These are phyloP conservation scores for Cyaniris semiargus DNA, from an alignment of 2,888 invertebrate species.

Conservation along the genomic window DNA sequence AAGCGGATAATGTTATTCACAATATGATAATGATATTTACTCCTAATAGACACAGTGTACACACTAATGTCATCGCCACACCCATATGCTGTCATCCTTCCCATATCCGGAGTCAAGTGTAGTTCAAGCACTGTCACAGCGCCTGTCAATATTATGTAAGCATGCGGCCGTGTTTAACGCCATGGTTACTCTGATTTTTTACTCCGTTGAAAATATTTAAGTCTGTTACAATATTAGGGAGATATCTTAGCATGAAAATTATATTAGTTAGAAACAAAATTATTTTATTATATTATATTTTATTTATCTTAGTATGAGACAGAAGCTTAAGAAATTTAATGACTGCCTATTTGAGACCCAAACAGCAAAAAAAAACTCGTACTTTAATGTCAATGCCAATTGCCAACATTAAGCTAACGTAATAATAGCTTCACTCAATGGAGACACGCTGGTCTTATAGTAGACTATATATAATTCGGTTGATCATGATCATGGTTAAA, in stretches of 20 bases:
- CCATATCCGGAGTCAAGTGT: constrained; percentile 14
- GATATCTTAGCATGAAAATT: neutral
- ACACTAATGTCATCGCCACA: constrained; percentile 17
- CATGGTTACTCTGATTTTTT: neutral
- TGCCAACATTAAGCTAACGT: too few relatives aligned
- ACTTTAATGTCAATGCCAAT: too few relatives aligned
- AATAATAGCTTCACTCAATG: neutral
- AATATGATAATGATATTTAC: neutral
- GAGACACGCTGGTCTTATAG: neutral
- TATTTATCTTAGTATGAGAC: too few relatives aligned
- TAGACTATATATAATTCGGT: neutral
- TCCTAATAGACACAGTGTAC: neutral
- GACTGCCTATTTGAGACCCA: too few relatives aligned
- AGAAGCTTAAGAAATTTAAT: too few relatives aligned
- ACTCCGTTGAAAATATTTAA: neutral
- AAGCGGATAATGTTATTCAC: neutral
- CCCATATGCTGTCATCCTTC: constrained; percentile 33
- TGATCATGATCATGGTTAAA: neutral
- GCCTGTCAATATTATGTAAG: constrained; percentile 4
- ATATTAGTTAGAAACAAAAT: neutral
- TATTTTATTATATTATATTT: too few relatives aligned
- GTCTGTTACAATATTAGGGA: too few relatives aligned
- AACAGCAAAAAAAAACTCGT: too few relatives aligned
- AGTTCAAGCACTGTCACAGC: neutral
- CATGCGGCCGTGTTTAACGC: neutral